phyloP scores from a whole-genome alignment of 2,113 vertebrate genomes.

The Ceyx margarethae region DNA sequence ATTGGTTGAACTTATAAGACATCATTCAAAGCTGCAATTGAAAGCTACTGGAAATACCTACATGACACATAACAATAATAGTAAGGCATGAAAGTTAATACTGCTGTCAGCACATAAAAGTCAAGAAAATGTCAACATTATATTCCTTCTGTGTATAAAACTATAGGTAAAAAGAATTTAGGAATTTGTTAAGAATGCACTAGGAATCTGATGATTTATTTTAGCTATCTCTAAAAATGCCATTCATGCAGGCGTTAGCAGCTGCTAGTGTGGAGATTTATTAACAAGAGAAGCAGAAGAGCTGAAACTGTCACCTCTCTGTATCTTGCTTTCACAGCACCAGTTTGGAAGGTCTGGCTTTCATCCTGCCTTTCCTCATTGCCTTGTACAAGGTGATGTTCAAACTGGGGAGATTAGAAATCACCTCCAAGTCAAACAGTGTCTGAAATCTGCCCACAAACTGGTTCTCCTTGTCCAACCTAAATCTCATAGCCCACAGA shows the following conservation, averaged over 20 bases:
- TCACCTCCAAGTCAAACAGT: slow-evolving; percentile 84
- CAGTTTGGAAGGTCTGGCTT: background rate
- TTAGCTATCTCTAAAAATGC: background rate
- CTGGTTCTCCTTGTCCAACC: slow-evolving; percentile 85
- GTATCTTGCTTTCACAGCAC: background rate
- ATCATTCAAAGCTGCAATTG: background rate
- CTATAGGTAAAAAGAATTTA: background rate
- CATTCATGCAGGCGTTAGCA: background rate
- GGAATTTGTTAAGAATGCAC: background rate
- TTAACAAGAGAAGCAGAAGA: background rate
- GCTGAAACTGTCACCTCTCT: background rate
- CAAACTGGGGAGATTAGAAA: slow-evolving; percentile 87
- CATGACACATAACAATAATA: background rate
- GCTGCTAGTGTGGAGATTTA: background rate
- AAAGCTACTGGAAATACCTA: background rate
- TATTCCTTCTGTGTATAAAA: background rate
- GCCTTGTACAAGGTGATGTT: slow-evolving; percentile 91
- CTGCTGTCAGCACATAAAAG: background rate
- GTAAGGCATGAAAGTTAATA: background rate
- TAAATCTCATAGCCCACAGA: slow-evolving; percentile 94
- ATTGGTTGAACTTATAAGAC: background rate
- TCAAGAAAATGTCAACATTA: background rate
- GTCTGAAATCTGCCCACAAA: slow-evolving; percentile 86
- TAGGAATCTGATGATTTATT: background rate
- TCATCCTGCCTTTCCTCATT: slow-evolving; percentile 72